Conservation (phyloP, 2,888 invertebrate species). For the Lamellibrachia satsuma region DNA sequence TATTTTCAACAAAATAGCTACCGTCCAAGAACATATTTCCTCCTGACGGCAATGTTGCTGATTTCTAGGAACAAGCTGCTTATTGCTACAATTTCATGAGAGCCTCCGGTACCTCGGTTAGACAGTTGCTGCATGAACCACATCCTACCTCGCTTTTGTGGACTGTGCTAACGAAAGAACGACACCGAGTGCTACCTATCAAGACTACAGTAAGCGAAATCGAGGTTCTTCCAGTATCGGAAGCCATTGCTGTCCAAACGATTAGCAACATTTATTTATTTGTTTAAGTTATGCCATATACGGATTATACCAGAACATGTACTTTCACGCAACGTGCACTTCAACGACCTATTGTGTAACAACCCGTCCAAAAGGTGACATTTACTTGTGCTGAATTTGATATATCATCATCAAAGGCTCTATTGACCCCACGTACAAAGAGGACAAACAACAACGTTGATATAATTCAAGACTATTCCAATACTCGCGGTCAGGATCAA, state of each 20-base stretch:
- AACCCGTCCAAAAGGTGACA: neutral
- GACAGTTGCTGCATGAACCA: neutral
- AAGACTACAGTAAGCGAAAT: neutral
- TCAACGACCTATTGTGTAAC: neutral
- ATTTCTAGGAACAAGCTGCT: neutral
- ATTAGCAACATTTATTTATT: neutral
- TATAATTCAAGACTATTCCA: neutral
- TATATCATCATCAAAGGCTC: neutral
- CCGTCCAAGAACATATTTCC: neutral
- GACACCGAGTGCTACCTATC: neutral
- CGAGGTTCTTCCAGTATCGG: neutral
- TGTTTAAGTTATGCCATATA: neutral
- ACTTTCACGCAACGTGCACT: neutral
- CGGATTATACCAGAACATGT: neutral
- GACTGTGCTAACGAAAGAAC: neutral
- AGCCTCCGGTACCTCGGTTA: neutral
- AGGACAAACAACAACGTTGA: neutral
- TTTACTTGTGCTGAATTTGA: neutral
- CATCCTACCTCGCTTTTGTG: neutral
- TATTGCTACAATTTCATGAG: neutral
- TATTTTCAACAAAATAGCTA: neutral
- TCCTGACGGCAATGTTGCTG: neutral
- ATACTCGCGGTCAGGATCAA: neutral
- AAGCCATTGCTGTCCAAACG: neutral
- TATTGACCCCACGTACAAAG: neutral